Conservation (phyloP, 2,113 vertebrate species). For the Phrynocephalus versicolor region DNA sequence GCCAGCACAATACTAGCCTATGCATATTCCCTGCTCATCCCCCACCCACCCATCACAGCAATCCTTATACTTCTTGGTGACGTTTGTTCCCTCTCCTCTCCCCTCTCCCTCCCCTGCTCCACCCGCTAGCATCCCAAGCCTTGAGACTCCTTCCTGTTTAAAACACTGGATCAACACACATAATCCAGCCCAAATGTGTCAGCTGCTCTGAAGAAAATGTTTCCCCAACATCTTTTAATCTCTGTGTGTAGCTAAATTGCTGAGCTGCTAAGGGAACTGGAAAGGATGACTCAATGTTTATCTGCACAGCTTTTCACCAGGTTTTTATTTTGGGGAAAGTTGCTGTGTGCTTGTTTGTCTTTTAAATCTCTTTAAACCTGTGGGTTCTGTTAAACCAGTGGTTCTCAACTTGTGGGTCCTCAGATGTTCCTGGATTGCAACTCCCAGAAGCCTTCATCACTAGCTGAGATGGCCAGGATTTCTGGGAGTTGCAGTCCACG, state of each 20-base stretch:
- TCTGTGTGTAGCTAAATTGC: constrained; percentile 21
- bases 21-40: constrained; percentile 3
- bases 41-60: neutral
- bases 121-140: constrained; percentile 41
- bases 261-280: constrained; percentile 29
- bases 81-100: neutral
- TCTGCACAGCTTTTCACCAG: constrained; percentile 20
- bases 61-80: neutral
- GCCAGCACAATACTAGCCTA: constrained; percentile 16
- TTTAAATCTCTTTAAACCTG: neutral
- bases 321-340: constrained; percentile 9
- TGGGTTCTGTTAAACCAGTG: too few species aligned
- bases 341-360: neutral
- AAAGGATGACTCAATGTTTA: constrained; percentile 51
- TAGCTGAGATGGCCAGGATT: too few species aligned
- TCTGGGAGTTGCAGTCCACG: too few species aligned
- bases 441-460: too few species aligned
- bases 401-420: too few species aligned
- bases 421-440: too few species aligned
- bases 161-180: constrained; percentile 26
- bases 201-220: constrained; percentile 68
- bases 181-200: constrained; percentile 69
- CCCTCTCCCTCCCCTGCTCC: constrained; percentile 12
- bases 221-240: constrained; percentile 50
- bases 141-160: constrained; percentile 56